A percentile compares a stretch with the other conserved stretches of the same genome.
Evolutionary conservation across 2,797 vertebrate genomes (phyloP).

Genomic region (Trachops cirrhosus): DNA sequence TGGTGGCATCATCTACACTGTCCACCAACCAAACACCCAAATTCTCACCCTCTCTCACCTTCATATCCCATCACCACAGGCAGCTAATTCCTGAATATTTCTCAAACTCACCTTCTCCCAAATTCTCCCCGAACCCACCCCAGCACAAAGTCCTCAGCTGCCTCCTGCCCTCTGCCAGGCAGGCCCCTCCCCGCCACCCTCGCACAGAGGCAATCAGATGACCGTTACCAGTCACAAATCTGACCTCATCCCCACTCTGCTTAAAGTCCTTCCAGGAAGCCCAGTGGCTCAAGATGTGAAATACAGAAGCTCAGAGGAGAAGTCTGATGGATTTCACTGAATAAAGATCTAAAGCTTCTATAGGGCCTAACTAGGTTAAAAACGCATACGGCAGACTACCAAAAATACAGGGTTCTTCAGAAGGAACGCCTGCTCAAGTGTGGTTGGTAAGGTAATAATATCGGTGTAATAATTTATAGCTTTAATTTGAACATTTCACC

Average conservation of each 20-base stretch:
- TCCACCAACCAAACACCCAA: background rate
- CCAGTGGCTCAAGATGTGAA: background rate
- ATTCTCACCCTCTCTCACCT: background rate
- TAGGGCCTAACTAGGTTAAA: conserved; percentile 36
- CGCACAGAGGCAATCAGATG: background rate
- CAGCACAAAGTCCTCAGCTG: background rate
- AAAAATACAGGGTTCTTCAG: background rate
- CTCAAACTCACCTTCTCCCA: background rate
- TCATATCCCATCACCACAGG: fast-evolving
- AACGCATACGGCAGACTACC: conserved; percentile 26
- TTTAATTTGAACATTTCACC: too few species aligned
- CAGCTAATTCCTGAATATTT: background rate
- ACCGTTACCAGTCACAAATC: background rate
- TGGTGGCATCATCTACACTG: background rate
- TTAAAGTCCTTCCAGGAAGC: conserved; percentile 5
- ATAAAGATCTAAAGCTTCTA: conserved; percentile 43
- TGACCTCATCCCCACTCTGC: background rate
- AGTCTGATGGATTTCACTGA: conserved; percentile 21
- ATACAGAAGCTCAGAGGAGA: background rate
- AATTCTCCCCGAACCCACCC: background rate
- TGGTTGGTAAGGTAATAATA: too few species aligned
- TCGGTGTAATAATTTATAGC: too few species aligned
- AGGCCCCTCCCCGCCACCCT: background rate
- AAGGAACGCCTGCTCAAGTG: too few species aligned
- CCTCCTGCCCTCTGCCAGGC: conserved; percentile 10